Percentiles rank a stretch among this genome's conserved stretches.
Evolutionary conservation across 35 echinoderm and acorn worm genomes (phyloP).

Genomic region (Diadema setosum): DNA sequence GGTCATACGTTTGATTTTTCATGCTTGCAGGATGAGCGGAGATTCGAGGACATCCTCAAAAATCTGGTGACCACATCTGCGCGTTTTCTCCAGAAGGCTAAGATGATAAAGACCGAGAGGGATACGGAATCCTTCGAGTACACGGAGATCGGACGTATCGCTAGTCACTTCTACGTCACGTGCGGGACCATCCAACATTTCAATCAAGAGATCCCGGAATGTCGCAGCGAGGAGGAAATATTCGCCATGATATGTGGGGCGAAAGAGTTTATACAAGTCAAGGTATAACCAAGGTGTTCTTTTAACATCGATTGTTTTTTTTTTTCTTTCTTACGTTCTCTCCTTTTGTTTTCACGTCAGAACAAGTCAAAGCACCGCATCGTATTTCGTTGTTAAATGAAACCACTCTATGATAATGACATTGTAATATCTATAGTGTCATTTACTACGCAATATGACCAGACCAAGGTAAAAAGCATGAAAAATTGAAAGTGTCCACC

Average conservation of each 20-base stretch:
- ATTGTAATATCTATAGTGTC: too few species aligned
- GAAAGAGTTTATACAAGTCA: constrained; percentile 92
- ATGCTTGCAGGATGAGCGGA: constrained; percentile 57
- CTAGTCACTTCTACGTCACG: constrained; percentile 95
- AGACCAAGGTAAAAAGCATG: too few species aligned
- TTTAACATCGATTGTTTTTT: too few species aligned
- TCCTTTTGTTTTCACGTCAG: too few species aligned
- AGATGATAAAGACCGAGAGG: constrained; percentile 78
- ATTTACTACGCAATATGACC: too few species aligned
- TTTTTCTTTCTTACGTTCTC: too few species aligned
- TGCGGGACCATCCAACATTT: constrained; percentile 85
- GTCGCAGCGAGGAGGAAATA: constrained; percentile 68
- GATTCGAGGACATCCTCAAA: constrained; percentile 49
- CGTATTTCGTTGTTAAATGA: too few species aligned
- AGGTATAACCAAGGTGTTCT: too few species aligned
- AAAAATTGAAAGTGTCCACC: too few species aligned
- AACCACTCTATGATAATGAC: too few species aligned
- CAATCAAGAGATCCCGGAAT: constrained; percentile 42
- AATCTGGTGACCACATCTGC: constrained; percentile 70
- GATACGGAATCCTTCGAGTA: constrained; percentile 58
- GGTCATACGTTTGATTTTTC: too few species aligned
- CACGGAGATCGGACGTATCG: constrained; percentile 86
- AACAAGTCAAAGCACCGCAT: too few species aligned
- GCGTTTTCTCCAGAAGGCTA: constrained; percentile 61
- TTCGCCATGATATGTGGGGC: constrained; percentile 80